Evolutionary conservation across 2,888 invertebrate species (phyloP).

Genomic region (Diploptera punctata): DNA sequence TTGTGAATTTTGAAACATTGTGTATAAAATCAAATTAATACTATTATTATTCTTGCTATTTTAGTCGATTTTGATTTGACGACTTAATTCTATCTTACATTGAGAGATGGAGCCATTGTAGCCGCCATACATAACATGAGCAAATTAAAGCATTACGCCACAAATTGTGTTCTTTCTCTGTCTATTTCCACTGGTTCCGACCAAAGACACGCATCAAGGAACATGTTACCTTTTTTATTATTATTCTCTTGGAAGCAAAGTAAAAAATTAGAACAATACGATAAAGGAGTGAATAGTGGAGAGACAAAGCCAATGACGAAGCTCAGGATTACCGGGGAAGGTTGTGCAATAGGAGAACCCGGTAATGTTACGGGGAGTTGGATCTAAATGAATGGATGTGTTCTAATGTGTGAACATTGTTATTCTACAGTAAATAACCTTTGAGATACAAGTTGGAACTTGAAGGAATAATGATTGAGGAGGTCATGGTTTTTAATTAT

Average conservation of each 20-base stretch:
- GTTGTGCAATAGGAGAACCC: not conserved
- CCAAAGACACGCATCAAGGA: not conserved
- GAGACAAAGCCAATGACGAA: constrained; percentile 4
- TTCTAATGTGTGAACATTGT: not conserved
- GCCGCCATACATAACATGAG: not conserved
- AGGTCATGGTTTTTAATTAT: no score
- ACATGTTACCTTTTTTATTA: not conserved
- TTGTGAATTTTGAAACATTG: no score
- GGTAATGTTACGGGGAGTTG: not conserved
- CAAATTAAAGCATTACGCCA: not conserved
- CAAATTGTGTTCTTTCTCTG: not conserved
- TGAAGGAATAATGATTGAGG: no score
- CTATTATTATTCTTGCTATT: no score
- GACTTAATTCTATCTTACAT: not conserved
- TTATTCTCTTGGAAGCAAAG: not conserved
- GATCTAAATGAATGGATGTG: not conserved
- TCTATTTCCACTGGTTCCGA: not conserved
- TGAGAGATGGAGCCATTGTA: not conserved
- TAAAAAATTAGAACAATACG: constrained; percentile 3
- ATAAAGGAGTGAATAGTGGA: not conserved
- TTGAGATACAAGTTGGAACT: no score
- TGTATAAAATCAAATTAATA: no score
- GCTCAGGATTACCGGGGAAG: not conserved
- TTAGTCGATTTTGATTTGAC: no score
- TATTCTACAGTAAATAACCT: no score